These are phyloP conservation scores for Lacerta viridis DNA, from an alignment of 2,797 vertebrate species.

Conservation along the genomic window DNA sequence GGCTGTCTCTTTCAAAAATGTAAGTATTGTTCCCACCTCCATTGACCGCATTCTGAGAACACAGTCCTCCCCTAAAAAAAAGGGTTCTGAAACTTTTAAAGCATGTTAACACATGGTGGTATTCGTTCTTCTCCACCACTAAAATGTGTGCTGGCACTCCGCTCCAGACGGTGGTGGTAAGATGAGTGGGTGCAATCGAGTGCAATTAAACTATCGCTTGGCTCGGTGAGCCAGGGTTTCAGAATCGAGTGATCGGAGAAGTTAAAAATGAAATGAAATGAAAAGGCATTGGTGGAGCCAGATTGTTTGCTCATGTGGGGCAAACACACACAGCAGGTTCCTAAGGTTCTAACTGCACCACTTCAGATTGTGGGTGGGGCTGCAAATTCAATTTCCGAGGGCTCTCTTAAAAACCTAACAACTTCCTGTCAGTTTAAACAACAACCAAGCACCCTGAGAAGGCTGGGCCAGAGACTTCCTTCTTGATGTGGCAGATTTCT, in stretches of 20 bases:
- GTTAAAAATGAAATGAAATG: neutral
- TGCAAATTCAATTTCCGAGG: neutral
- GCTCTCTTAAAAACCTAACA: neutral
- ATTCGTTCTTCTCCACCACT: neutral
- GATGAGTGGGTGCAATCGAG: too few relatives aligned
- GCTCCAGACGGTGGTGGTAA: too few relatives aligned
- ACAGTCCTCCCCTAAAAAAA: too few relatives aligned
- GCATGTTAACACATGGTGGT: neutral
- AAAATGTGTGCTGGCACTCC: neutral
- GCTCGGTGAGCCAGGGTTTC: too few relatives aligned
- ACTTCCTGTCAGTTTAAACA: neutral
- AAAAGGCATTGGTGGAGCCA: neutral
- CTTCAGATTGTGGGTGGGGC: neutral
- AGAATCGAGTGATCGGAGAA: too few relatives aligned
- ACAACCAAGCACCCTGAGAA: neutral
- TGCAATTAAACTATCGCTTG: neutral
- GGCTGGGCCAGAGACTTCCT: neutral
- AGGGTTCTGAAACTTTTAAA: neutral
- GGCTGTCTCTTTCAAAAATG: neutral
- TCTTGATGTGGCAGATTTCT: neutral
- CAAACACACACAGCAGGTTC: neutral
- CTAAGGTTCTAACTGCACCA: neutral
- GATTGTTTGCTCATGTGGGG: neutral
- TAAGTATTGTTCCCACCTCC: neutral
- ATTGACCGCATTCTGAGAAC: neutral